Percentiles rank a stretch among this genome's conserved stretches.
Evolutionary conservation across 2,888 invertebrate genomes (phyloP).

Genomic region (Orthonychiurus folsomi): DNA sequence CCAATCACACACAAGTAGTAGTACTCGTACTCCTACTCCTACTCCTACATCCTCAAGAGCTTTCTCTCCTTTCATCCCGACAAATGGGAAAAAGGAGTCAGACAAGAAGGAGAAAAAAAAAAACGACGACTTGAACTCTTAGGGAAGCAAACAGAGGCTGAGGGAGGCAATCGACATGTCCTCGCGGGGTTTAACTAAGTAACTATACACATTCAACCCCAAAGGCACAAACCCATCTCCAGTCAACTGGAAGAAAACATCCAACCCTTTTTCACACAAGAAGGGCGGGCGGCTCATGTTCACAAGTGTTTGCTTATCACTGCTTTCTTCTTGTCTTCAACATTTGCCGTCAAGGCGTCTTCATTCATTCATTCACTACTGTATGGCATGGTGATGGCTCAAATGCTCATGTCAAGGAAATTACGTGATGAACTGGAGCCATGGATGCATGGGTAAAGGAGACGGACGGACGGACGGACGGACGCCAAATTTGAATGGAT

Average conservation of each 20-base stretch:
- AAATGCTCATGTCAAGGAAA: too few species aligned
- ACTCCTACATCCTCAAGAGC: conserved; percentile 16
- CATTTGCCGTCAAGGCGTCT: neutral
- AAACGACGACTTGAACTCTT: too few species aligned
- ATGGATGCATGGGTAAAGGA: too few species aligned
- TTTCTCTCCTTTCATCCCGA: conserved; percentile 16
- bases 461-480: too few species aligned
- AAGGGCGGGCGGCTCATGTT: conserved; percentile 5
- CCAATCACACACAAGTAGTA: too few species aligned
- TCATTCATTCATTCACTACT: too few species aligned
- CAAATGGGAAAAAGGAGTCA: conserved; percentile 12
- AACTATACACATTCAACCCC: neutral
- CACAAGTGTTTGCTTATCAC: conserved; percentile 18
- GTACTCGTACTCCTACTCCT: neutral
- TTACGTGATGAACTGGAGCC: too few species aligned
- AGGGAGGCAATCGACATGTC: conserved; percentile 1
- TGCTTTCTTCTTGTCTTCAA: too few species aligned
- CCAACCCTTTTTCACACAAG: conserved; percentile 2
- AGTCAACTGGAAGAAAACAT: conserved; percentile 15
- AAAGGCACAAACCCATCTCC: neutral
- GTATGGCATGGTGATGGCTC: too few species aligned
- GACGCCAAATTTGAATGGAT: too few species aligned
- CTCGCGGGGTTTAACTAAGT: neutral
- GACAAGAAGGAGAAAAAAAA: neutral
- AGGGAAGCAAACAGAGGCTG: too few species aligned